These are phyloP conservation scores for human (Homo sapiens) DNA, from an alignment of 2,113 vertebrate genomes.

Conservation along the genomic window GRCh38 chr2:144172501-144173000, in stretches of 20 bases:
- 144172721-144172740: conserved; percentile 16
- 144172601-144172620: too few relatives aligned
- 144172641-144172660: neutral
- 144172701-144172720: neutral
- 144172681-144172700: neutral
- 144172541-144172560: too few relatives aligned
- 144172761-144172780: neutral
- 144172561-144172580: too few relatives aligned
- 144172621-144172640: too few relatives aligned
- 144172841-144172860: neutral
- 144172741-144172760: neutral
- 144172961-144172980: neutral
- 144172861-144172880: neutral
- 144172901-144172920: neutral
- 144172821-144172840: neutral
- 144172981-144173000: neutral
- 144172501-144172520: too few relatives aligned
- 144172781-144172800: neutral
- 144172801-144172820: neutral
- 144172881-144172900: neutral
- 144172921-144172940: neutral
- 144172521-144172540: too few relatives aligned
- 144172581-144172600: too few relatives aligned
- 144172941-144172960: neutral
- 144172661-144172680: neutral